Conservation (phyloP, 1,140 invertebrate genomes). For the Meloidogyne hapla region DNA sequence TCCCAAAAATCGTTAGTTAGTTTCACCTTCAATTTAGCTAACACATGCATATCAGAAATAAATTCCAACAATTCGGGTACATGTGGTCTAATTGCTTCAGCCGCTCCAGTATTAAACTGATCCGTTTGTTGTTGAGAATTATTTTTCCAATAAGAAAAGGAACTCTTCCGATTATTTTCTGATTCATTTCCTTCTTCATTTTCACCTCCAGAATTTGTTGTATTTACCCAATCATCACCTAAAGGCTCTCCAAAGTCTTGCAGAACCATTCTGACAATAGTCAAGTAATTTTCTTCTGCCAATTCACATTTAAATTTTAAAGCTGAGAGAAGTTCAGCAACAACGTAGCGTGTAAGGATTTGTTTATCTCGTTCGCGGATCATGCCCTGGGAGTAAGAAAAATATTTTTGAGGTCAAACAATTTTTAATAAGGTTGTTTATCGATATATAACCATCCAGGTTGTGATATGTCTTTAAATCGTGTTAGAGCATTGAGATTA, state of each 20-base stretch:
- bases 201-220: background rate
- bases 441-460: too few species aligned
- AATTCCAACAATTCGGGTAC: constrained; percentile 92
- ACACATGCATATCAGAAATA: constrained; percentile 88
- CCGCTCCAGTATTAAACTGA: constrained; percentile 76
- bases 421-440: background rate
- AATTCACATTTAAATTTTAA: constrained; percentile 89
- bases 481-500: too few species aligned
- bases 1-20: background rate
- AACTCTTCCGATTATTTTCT: background rate
- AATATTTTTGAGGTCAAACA: background rate
- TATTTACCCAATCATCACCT: constrained; percentile 28
- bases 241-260: constrained; percentile 77
- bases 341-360: constrained; percentile 81
- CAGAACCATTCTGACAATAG: constrained; percentile 77
- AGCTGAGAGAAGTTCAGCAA: constrained; percentile 89
- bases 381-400: constrained; percentile 9
- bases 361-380: constrained; percentile 85
- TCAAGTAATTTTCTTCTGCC: constrained; percentile 87
- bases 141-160: background rate
- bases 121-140: constrained; percentile 9
- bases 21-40: constrained; percentile 91
- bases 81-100: constrained; percentile 87
- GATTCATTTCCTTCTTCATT: background rate
- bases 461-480: too few species aligned